Conservation (phyloP, 2,797 vertebrate species). For the Fistularia tabacaria region DNA sequence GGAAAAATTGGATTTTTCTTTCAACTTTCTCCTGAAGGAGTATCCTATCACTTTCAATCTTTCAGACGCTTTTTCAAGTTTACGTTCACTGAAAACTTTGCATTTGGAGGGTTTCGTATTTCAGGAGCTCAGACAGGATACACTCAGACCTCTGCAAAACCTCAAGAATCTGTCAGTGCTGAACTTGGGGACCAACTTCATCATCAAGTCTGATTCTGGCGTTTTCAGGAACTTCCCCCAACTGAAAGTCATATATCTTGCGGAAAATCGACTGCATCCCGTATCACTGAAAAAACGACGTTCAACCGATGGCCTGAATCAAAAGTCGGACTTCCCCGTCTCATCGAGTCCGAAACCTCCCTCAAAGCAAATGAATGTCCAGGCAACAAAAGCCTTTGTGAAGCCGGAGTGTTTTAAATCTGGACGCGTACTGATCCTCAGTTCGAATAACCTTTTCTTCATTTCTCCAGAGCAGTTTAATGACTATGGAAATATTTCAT, state of each 20-base stretch:
- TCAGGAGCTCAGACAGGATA: constrained; percentile 59
- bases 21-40: constrained; percentile 77
- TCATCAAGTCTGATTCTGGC: constrained; percentile 74
- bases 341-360: constrained; percentile 20
- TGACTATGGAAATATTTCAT: constrained; percentile 70
- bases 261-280: constrained; percentile 80
- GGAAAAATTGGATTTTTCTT: constrained; percentile 82
- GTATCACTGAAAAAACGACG: neutral
- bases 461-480: constrained; percentile 73
- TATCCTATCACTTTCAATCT: constrained; percentile 76
- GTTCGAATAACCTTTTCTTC: constrained; percentile 80
- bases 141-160: constrained; percentile 68
- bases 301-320: neutral
- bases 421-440: constrained; percentile 78
- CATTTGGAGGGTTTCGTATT: constrained; percentile 85
- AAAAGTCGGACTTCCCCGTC: constrained; percentile 16
- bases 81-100: constrained; percentile 75
- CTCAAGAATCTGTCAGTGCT: constrained; percentile 80
- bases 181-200: constrained; percentile 89
- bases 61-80: constrained; percentile 76
- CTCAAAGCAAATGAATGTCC: constrained; percentile 20
- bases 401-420: constrained; percentile 71
- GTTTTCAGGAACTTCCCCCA: constrained; percentile 68
- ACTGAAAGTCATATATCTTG: constrained; percentile 74
- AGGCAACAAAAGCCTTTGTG: constrained; percentile 48